A percentile compares a stretch with the other conserved stretches of the same genome.
phyloP scores from a whole-genome alignment of 2,113 vertebrate species.

The Pantherophis guttatus region DNA sequence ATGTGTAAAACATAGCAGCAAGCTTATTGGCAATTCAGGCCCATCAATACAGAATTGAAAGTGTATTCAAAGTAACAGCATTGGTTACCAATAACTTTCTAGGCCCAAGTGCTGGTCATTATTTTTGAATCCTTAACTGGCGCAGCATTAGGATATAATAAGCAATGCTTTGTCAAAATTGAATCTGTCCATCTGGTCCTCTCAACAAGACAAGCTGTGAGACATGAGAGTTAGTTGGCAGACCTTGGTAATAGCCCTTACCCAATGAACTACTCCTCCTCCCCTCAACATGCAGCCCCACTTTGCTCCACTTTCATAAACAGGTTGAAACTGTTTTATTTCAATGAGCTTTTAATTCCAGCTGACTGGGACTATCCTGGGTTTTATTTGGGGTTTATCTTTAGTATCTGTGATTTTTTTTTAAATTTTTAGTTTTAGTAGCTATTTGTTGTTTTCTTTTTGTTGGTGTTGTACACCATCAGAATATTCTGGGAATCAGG shows the following conservation, averaged over 20 bases:
- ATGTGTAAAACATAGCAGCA: not conserved
- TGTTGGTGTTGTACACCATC: not conserved
- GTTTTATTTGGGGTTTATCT: not conserved
- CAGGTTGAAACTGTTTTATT: not conserved
- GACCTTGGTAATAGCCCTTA: not conserved
- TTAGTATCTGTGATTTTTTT: not conserved
- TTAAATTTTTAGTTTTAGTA: not conserved
- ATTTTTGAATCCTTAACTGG: not conserved
- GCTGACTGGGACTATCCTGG: not conserved
- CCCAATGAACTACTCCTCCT: not conserved
- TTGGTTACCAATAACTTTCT: not conserved
- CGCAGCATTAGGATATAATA: not conserved
- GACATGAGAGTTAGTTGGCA: not conserved
- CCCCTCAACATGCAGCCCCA: not conserved
- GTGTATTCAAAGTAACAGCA: not conserved
- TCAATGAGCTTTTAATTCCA: not conserved
- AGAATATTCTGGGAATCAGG: not conserved
- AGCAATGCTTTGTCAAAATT: not conserved
- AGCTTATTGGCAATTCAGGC: not conserved
- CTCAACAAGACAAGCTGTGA: not conserved
- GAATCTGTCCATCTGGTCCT: not conserved
- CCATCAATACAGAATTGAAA: not conserved
- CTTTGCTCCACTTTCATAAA: not conserved
- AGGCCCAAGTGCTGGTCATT: not conserved
- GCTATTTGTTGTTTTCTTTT: not conserved